Base-by-base conservation (phyloP, 2,113 vertebrate species). In the Orycteropus afer region DNA sequence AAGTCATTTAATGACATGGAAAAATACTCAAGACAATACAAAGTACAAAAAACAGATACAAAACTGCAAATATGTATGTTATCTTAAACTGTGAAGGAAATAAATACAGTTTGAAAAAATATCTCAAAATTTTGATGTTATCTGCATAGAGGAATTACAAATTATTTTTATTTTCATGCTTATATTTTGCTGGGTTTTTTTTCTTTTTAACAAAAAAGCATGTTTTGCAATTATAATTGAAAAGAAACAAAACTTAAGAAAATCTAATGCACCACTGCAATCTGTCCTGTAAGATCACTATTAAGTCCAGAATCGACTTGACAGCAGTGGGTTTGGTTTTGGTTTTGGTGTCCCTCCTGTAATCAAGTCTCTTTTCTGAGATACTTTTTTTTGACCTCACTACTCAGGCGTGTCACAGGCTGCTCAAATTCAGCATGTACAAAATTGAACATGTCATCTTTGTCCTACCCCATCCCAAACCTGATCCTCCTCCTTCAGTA, bases 21-120 rank as follows among this genome's bases (percentile, higher is more conserved):
- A 94, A 94, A 71, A n/a, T 90, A 51, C 4, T 85, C 18, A 76
- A 81, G 37, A 51, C 27, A 57, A 27, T 51, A 25, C 51, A 76
- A 84, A 89, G 11, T 23, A 42, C n/a, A 79, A 79, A 90, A 85
- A 49, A 65, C 34, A 90, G 25, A 73, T 53, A 53, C 42, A 53
- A 80, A 86, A 61, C 65, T 85, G 27, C 80, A 96, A 61, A 80
- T 86, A 37, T 79, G n/a, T 67, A 69, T 91, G 12, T 73, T 67
- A 85, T 81, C 47, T 76, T n/a, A 90, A 89, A 83, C 53, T 83
- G 37, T 84, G 79, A 67, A 42, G 84, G 45, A 90, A 88, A 79
- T 83, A 83, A n/a, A 95, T 80, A 82, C 23, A 61, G n/a, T n/a
- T n/a, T 79, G 55, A 34, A n/a, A 47, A 90, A 76, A 85, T 61